Evolutionary conservation across 2,113 vertebrate genomes (phyloP).

Genomic region (Irena cyanogastra): DNA sequence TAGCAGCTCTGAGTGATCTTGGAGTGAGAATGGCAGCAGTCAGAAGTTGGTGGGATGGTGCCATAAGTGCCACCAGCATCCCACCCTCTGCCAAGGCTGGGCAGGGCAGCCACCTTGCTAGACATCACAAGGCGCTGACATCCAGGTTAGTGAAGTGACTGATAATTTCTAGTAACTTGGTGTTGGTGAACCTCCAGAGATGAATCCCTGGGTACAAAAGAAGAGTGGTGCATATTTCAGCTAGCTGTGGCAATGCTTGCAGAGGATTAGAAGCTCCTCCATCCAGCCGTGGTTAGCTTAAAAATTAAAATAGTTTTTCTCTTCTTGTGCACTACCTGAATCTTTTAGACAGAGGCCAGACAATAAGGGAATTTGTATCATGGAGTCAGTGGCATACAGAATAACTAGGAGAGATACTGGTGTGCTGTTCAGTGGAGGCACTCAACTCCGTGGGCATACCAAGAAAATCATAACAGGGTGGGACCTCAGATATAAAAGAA

Average conservation of each 20-base stretch:
- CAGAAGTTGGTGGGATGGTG: neutral
- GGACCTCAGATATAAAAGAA: neutral
- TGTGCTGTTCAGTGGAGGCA: neutral
- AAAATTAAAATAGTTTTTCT: neutral
- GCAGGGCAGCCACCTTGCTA: rapidly evolving
- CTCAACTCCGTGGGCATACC: neutral
- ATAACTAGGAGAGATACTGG: neutral
- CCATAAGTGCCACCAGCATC: neutral
- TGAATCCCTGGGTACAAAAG: neutral
- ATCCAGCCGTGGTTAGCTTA: neutral
- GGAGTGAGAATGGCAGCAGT: neutral
- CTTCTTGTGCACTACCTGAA: neutral
- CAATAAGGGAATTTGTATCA: neutral
- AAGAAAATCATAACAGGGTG: neutral
- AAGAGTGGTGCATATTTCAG: neutral
- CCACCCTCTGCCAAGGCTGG: neutral
- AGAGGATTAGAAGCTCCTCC: neutral
- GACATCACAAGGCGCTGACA: neutral
- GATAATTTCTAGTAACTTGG: neutral
- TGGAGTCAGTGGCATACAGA: neutral
- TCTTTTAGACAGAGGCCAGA: neutral
- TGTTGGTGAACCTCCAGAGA: neutral
- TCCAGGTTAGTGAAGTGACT: neutral
- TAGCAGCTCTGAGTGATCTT: neutral
- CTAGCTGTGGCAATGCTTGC: neutral